These are phyloP conservation scores for Uromys caudimaculatus DNA, from an alignment of 2,797 vertebrate genomes.

Conservation along the genomic window DNA sequence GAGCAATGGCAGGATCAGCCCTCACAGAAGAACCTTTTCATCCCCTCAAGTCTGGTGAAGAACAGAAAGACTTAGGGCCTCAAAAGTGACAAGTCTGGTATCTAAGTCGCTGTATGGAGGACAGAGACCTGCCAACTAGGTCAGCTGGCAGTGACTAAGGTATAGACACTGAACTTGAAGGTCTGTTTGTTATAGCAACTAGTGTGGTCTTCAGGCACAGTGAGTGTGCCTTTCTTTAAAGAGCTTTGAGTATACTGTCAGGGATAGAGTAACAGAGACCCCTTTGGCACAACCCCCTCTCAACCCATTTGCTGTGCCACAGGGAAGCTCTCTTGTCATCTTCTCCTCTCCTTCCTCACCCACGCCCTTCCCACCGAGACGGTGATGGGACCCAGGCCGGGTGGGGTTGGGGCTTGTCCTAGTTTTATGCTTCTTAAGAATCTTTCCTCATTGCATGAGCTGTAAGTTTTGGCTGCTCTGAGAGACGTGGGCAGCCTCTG, in stretches of 20 bases:
- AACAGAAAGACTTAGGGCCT: neutral
- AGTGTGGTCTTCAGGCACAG: neutral
- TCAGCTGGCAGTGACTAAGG: neutral
- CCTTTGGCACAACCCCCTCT: too few species aligned
- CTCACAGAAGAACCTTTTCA: neutral
- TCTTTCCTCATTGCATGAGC: conserved; percentile 36
- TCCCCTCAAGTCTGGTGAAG: neutral
- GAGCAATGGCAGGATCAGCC: neutral
- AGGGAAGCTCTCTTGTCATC: neutral
- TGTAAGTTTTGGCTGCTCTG: conserved; percentile 8
- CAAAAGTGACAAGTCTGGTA: neutral
- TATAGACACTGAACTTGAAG: neutral
- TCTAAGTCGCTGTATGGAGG: neutral
- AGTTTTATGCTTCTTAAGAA: conserved; percentile 61
- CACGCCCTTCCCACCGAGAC: neutral
- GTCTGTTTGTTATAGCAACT: neutral
- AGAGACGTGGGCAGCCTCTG: conserved; percentile 26
- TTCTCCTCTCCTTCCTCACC: neutral
- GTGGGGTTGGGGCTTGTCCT: conserved; percentile 9
- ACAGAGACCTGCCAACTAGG: neutral
- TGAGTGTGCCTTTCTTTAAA: neutral
- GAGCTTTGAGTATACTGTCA: neutral
- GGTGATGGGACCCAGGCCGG: neutral
- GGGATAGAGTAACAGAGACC: neutral
- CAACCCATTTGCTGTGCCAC: neutral